Evolutionary conservation across 2,113 vertebrate genomes (phyloP).

Genomic region (Mola mola): DNA sequence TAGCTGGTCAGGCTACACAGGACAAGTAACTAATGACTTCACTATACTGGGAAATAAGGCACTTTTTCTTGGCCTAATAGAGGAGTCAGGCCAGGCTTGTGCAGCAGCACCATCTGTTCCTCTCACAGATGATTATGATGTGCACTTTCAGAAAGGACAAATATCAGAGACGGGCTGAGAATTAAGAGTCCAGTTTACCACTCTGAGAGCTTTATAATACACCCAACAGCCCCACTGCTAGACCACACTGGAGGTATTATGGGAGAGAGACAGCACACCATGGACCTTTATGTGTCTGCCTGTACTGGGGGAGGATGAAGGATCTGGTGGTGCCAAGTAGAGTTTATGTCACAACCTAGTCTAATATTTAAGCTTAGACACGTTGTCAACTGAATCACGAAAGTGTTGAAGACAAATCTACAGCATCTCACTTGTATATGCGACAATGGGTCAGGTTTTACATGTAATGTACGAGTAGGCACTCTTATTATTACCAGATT

Average conservation of each 20-base stretch:
- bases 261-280: slow-evolving; percentile 53
- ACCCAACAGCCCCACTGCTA: slow-evolving; percentile 16
- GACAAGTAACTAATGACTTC: slow-evolving; percentile 1
- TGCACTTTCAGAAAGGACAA: slow-evolving; percentile 52
- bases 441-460: no score
- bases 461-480: no score
- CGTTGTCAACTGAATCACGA: neutral
- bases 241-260: slow-evolving; percentile 66
- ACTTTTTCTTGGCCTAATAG: neutral
- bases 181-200: slow-evolving; percentile 61
- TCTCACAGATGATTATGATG: slow-evolving; percentile 24
- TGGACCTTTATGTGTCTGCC: slow-evolving; percentile 18
- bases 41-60: neutral
- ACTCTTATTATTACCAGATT: no score
- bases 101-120: slow-evolving; percentile 20
- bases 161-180: slow-evolving; percentile 50
- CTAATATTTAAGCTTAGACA: slow-evolving; percentile 3
- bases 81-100: neutral
- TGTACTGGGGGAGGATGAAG: slow-evolving; percentile 4
- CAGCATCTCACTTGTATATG: no score
- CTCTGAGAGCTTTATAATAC: slow-evolving; percentile 42
- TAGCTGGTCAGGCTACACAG: neutral
- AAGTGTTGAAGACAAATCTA: neutral
- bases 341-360: neutral
- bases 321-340: slow-evolving; percentile 15